Conservation (phyloP, 2,888 invertebrate genomes). For the Orthosia gothica region DNA sequence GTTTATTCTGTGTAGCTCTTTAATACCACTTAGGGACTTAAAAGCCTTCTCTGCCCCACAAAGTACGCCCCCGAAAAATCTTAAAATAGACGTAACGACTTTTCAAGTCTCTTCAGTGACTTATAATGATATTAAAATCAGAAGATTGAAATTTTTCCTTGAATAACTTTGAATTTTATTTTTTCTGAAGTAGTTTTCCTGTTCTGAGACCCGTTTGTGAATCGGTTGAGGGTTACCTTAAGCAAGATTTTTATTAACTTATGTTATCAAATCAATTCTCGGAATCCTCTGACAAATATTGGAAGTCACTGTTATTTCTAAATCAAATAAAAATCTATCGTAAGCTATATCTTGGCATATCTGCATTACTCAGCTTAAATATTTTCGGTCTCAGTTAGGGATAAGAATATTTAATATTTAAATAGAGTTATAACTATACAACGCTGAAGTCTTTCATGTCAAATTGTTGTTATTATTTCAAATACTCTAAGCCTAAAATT, state of each 20-base stretch:
- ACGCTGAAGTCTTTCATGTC: neutral
- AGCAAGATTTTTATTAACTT: neutral
- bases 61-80: conserved; percentile 54
- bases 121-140: conserved; percentile 53
- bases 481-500: conserved; percentile 26
- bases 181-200: conserved; percentile 10
- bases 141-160: conserved; percentile 39
- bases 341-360: neutral
- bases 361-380: neutral
- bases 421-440: neutral
- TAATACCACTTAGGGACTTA: conserved; percentile 53
- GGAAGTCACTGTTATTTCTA: neutral
- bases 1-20: conserved; percentile 53
- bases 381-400: neutral
- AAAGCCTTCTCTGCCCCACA: conserved; percentile 44
- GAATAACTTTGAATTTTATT: neutral
- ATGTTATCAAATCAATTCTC: conserved; percentile 15
- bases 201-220: neutral
- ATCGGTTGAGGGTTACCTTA: neutral
- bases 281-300: conserved; percentile 6
- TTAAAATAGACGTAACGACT: conserved; percentile 56
- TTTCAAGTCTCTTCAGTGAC: conserved; percentile 37
- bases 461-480: conserved; percentile 2
- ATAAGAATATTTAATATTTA: neutral
- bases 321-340: conserved; percentile 10